Conservation (phyloP, 2,888 invertebrate genomes). For the Teleiodes luculella region DNA sequence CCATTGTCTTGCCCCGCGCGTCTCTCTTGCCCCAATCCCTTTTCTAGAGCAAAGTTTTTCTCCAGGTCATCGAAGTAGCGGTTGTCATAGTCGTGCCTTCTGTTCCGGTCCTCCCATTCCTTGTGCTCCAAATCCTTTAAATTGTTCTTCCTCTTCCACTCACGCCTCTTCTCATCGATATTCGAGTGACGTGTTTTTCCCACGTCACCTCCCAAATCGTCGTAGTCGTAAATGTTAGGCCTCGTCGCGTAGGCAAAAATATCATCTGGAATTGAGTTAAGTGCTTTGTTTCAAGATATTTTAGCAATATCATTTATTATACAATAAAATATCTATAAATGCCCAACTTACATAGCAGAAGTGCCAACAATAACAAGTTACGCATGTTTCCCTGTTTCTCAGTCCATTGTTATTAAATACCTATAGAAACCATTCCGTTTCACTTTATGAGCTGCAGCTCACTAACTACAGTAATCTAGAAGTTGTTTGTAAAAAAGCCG, state of each 20-base stretch:
- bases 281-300: too few species aligned
- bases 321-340: too few species aligned
- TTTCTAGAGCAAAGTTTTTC: constrained; percentile 20
- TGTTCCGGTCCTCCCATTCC: constrained; percentile 48
- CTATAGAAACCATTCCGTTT: constrained; percentile 39
- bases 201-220: constrained; percentile 45
- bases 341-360: constrained; percentile 65
- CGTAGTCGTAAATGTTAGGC: constrained; percentile 55
- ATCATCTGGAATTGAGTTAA: constrained; percentile 59
- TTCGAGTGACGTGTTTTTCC: constrained; percentile 48
- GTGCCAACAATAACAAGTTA: constrained; percentile 55
- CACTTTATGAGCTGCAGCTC: constrained; percentile 32
- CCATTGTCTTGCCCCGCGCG: background rate
- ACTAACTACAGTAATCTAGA: background rate
- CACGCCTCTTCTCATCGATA: constrained; percentile 55
- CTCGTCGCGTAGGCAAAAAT: constrained; percentile 47
- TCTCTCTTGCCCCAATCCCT: constrained; percentile 29
- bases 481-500: background rate
- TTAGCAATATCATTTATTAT: too few species aligned
- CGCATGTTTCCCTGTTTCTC: constrained; percentile 47
- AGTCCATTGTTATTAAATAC: constrained; percentile 30
- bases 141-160: constrained; percentile 52
- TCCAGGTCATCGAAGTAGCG: constrained; percentile 52
- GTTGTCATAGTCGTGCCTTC: constrained; percentile 45
- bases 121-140: constrained; percentile 52